Percentiles rank a stretch among this genome's conserved stretches.
These are phyloP conservation scores for Bombus superbus DNA, from an alignment of 1,140 invertebrate species.

Conservation along the genomic window DNA sequence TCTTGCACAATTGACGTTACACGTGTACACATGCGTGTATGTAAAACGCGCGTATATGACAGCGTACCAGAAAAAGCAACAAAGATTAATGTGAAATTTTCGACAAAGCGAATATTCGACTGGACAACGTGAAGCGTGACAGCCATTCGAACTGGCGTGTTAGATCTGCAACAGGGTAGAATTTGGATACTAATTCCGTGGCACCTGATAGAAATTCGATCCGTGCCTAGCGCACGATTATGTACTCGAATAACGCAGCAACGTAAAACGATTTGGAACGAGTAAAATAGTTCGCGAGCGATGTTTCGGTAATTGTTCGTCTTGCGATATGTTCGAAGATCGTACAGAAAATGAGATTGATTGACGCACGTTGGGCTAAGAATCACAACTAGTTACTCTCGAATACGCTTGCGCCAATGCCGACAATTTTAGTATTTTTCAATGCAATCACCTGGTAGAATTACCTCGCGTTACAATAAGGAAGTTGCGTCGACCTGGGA, in stretches of 20 bases:
- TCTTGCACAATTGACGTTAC: not conserved
- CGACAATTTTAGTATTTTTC: conserved; percentile 6
- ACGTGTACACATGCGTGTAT: no score
- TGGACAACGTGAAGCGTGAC: conserved; percentile 54
- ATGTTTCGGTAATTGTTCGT: conserved; percentile 52
- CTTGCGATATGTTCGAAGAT: not conserved
- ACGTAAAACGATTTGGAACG: conserved; percentile 49
- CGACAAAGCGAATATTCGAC: conserved; percentile 44
- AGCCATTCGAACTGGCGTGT: conserved; percentile 55
- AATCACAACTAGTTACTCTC: not conserved
- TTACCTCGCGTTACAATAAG: not conserved
- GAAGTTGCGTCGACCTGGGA: not conserved
- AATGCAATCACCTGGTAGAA: conserved; percentile 20
- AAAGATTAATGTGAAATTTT: conserved; percentile 60
- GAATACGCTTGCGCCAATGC: not conserved
- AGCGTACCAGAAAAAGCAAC: not conserved
- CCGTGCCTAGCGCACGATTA: conserved; percentile 56
- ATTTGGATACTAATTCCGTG: conserved; percentile 59
- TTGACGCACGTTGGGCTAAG: conserved; percentile 43
- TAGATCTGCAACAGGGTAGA: conserved; percentile 35
- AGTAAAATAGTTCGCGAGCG: conserved; percentile 63
- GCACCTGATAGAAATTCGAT: conserved; percentile 58
- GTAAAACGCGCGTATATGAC: not conserved
- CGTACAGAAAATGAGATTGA: not conserved
- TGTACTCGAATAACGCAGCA: conserved; percentile 58